A percentile compares a stretch with the other conserved stretches of the same genome.
These are phyloP conservation scores for Crocodylus rhombifer DNA, from an alignment of 2,797 vertebrate species.

Conservation along the genomic window DNA sequence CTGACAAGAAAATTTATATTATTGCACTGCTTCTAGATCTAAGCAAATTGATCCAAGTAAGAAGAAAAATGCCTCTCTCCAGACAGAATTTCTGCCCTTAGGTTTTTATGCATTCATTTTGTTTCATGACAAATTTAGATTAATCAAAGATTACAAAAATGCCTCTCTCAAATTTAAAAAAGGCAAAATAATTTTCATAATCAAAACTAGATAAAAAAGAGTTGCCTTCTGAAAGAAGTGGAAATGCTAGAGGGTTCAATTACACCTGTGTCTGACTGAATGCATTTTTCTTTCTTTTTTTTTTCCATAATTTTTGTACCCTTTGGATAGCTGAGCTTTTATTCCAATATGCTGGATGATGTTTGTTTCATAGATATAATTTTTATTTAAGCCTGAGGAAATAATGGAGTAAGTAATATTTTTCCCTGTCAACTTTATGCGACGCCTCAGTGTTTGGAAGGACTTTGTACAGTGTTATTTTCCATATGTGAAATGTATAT, in stretches of 20 bases:
- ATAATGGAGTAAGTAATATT: background rate
- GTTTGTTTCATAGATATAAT: background rate
- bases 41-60: background rate
- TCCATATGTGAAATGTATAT: background rate
- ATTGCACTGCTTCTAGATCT: background rate
- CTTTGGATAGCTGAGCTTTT: background rate
- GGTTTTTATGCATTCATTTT: background rate
- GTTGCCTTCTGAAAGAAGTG: background rate
- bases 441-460: background rate
- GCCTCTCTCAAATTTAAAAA: background rate
- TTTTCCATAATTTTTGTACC: background rate
- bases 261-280: background rate
- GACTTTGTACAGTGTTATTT: background rate
- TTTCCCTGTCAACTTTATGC: background rate
- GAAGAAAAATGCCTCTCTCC: background rate
- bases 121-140: background rate
- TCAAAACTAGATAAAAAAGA: background rate
- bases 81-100: background rate
- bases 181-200: background rate
- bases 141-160: background rate
- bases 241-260: background rate
- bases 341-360: background rate
- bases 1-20: background rate
- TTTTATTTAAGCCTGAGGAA: background rate
- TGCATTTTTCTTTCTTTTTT: accelerated